Evolutionary conservation across 2,888 invertebrate species (phyloP), one percentile per base, ranked within the genome.

Genomic region (Myopa testacea): DNA sequence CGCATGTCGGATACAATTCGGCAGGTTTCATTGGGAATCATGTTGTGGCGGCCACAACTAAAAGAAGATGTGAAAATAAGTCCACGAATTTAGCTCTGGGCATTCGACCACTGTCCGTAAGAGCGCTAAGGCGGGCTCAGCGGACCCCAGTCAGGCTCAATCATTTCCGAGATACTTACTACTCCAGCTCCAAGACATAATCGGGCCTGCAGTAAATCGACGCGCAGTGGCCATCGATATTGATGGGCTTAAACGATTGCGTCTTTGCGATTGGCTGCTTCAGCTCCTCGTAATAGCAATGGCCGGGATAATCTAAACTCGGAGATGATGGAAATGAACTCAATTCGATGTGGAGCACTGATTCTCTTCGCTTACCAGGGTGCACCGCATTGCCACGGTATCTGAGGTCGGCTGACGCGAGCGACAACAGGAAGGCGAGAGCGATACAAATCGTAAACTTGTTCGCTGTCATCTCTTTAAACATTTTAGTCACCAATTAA

Each of bases 371-470:
- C 79, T 79, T 78, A 87, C 87, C 87, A 82, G 83, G 81, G 82
- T 87, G 84, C 0, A 86, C 82, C 34, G 87, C 87, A 84, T 86
- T 86, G 52, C 83, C 86, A 10, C 87, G 85, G 81, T 87, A 87
- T 63, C 82, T 81, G 3, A 87, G 75, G 82, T 87, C 87, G 5
- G 82, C 84, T 40, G 72, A 60, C 0, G n/a, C 45, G 52, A 75
- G 16, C 50, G 74, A 37, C 37, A 70, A 26, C 16, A 55, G 6
- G 45, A 45, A 45, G 6, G 52, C 16, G 16, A 70, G 52, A 19
- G 76, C 81, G 8, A 75, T 58, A 10, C 63, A 79, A 5, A 81
- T 78, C 4, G 69, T 62, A 38, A 83, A 50, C 16, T 78, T 19
- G 7, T 60, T 73, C 40, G 34, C 65, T 63, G 62, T 77, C 16